Base-by-base conservation (phyloP, 2,888 invertebrate species). In the Alviniconcha strummeri region DNA sequence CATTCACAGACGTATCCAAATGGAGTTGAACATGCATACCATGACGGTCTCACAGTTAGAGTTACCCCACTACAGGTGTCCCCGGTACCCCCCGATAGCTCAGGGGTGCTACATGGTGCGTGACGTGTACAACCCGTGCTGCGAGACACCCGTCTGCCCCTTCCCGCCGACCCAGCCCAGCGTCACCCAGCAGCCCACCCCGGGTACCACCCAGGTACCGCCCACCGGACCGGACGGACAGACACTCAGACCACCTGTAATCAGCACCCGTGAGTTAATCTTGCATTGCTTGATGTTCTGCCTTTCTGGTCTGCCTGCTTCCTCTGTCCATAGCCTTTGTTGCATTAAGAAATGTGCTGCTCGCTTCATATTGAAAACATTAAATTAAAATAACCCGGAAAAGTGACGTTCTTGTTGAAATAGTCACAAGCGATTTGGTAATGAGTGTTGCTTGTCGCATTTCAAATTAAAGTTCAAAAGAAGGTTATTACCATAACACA, bases 31-130 rank as follows among this genome's bases (percentile, higher is more conserved):
- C 36, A 36, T 36, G 36, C 36, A 36, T 36, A 36, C 36, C 36
- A 3, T 36, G 36, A 36, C 36, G 36, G 36, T 36, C 36, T 36
- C 36, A 36, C 36, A 36, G 36, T 36, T 36, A 36, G 36, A 36
- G 36, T 36, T 36, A n/a, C 36, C 13, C 19, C 19, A 60, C 81
- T 60, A 4, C 84, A 90, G 90, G 84, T 86, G 85, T 60, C 84
- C 85, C 13, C 79, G 76, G 17, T 86, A 83, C 60, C 69, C 75
- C 7, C 36, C 76, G 5, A 15, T 82, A 13, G 84, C 84, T 0
- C 57, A 71, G 2, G 79, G 77, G 19, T 86, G 86, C 75, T 74
- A 78, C 71, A 56, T 86, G 80, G 83, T 77, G 60, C 79, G 77
- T 54, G 83, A 84, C 77, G 75, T 80, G 36, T 64, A 77, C 57